These are phyloP conservation scores for Antechinus flavipes DNA, from an alignment of 2,113 vertebrate species.

Conservation along the genomic window DNA sequence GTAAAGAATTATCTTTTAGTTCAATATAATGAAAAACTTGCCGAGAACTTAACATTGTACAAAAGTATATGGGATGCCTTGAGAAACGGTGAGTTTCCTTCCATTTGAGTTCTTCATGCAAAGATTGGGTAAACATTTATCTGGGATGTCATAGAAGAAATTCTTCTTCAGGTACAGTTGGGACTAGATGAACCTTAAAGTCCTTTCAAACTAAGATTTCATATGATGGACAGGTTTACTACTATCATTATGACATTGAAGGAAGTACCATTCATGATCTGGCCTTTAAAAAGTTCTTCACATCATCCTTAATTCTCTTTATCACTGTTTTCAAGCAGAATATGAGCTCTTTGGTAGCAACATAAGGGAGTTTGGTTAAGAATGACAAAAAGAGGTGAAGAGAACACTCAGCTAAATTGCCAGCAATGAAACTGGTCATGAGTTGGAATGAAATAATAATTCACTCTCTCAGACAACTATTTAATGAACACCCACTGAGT, in stretches of 20 bases:
- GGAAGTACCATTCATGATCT: neutral
- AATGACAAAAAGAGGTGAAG: neutral
- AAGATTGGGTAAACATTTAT: neutral
- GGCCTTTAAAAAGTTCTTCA: neutral
- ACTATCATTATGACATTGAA: neutral
- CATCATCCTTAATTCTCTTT: neutral
- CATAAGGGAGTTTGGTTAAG: neutral
- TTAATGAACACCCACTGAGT: neutral
- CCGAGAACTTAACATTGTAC: neutral
- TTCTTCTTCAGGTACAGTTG: neutral
- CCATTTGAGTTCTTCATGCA: neutral
- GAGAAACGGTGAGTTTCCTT: neutral
- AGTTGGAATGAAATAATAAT: neutral
- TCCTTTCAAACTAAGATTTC: neutral
- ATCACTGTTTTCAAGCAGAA: neutral
- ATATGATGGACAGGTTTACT: neutral
- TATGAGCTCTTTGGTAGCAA: neutral
- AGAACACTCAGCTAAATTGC: neutral
- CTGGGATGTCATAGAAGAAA: neutral
- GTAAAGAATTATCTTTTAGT: neutral
- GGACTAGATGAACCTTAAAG: neutral
- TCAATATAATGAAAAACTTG: neutral
- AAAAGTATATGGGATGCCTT: neutral
- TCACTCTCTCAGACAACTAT: neutral
- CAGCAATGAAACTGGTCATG: neutral